Percentiles rank a stretch among this genome's conserved stretches.
phyloP scores from a whole-genome alignment of 2,888 invertebrate genomes.

The Drosophila meridionalis region DNA sequence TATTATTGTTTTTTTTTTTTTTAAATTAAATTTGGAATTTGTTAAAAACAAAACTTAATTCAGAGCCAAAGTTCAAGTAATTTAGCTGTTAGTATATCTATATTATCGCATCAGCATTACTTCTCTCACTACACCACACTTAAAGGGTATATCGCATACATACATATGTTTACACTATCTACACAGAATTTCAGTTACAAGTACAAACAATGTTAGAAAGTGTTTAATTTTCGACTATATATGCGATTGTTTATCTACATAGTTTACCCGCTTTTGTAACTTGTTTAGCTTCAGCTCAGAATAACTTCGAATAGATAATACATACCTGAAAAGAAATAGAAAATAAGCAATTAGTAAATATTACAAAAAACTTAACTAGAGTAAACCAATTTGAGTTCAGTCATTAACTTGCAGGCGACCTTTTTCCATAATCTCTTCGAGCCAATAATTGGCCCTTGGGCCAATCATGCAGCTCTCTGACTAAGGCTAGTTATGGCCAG shows the following conservation, averaged over 20 bases:
- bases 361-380: neutral
- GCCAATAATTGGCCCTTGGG: constrained; percentile 52
- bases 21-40: neutral
- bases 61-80: too few relatives aligned
- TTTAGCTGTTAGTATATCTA: neutral
- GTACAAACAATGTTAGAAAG: neutral
- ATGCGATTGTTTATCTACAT: neutral
- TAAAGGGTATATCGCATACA: neutral
- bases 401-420: constrained; percentile 1
- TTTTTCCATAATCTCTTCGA: neutral
- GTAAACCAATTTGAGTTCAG: neutral
- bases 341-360: neutral
- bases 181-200: neutral
- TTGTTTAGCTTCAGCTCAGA: neutral
- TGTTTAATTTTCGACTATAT: neutral
- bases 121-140: neutral
- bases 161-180: neutral
- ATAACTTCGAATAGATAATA: neutral
- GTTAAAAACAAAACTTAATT: too few relatives aligned
- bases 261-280: neutral
- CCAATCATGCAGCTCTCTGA: constrained; percentile 16
- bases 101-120: too few relatives aligned
- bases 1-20: too few relatives aligned
- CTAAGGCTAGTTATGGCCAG: constrained; percentile 35
- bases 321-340: constrained; percentile 8